phyloP scores from a whole-genome alignment of 2,113 vertebrate genomes.

The Riparia riparia region DNA sequence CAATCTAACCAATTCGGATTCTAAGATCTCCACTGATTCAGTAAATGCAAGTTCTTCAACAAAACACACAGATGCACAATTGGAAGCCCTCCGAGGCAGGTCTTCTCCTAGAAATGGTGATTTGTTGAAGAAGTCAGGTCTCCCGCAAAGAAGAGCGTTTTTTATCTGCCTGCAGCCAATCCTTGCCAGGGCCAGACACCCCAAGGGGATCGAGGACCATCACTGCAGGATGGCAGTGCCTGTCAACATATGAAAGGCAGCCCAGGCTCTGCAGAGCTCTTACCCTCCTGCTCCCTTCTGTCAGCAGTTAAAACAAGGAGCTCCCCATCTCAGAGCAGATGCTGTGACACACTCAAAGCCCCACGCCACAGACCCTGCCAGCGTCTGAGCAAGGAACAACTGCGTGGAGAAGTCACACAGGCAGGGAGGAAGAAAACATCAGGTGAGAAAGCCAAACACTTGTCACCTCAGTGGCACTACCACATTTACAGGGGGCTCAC shows the following conservation, averaged over 20 bases:
- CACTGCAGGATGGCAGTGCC: not conserved
- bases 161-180: not conserved
- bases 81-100: not conserved
- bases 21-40: not conserved
- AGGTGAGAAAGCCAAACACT: not conserved
- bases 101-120: not conserved
- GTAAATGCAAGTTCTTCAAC: not conserved
- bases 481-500: not conserved
- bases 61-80: not conserved
- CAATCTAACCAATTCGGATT: not conserved
- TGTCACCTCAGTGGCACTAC: not conserved
- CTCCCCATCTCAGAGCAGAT: not conserved
- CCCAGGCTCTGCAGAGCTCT: not conserved
- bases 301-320: not conserved
- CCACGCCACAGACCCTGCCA: accelerated
- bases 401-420: not conserved
- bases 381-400: accelerated
- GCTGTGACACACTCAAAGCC: accelerated
- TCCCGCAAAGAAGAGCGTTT: not conserved
- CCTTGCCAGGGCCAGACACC: not conserved
- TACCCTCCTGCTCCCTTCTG: not conserved
- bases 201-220: not conserved
- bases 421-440: not conserved
- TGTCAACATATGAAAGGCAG: not conserved
- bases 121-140: not conserved